These are phyloP conservation scores for Syndactyla subalaris DNA, from an alignment of 2,797 vertebrate species.

Conservation along the genomic window DNA sequence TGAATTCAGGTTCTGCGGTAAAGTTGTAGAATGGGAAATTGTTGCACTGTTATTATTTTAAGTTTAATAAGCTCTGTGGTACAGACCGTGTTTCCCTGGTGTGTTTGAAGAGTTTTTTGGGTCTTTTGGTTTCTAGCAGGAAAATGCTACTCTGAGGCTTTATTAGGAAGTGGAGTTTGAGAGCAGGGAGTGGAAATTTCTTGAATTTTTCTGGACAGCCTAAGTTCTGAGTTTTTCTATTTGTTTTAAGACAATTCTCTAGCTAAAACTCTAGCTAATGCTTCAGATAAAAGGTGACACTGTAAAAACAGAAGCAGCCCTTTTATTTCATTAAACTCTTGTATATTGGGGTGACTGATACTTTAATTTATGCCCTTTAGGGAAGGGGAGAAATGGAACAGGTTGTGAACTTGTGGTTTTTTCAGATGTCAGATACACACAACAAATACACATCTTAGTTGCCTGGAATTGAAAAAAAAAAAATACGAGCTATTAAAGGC, in stretches of 20 bases:
- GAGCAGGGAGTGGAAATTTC: neutral
- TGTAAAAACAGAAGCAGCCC: slow-evolving; percentile 17
- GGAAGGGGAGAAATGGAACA: slow-evolving; percentile 48
- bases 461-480: slow-evolving; percentile 28
- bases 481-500: slow-evolving; percentile 63
- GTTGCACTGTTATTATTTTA: neutral
- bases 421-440: slow-evolving; percentile 51
- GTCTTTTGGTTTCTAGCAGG: neutral
- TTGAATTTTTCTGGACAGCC: slow-evolving; percentile 1
- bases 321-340: slow-evolving; percentile 11
- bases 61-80: neutral
- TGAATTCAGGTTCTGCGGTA: neutral
- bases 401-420: neutral
- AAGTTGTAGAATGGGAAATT: neutral
- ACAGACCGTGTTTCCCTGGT: neutral
- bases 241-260: neutral
- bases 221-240: neutral
- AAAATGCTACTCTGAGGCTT: slow-evolving; percentile 5
- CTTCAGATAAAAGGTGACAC: slow-evolving; percentile 20
- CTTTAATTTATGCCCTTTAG: slow-evolving; percentile 59
- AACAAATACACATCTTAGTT: slow-evolving; percentile 60
- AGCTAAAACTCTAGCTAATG: neutral
- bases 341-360: slow-evolving; percentile 22
- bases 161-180: slow-evolving; percentile 12
- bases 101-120: neutral